Evolutionary conservation across 2,888 invertebrate species (phyloP), one percentile per base, ranked within the genome.

Genomic region (Hesperia comma): DNA sequence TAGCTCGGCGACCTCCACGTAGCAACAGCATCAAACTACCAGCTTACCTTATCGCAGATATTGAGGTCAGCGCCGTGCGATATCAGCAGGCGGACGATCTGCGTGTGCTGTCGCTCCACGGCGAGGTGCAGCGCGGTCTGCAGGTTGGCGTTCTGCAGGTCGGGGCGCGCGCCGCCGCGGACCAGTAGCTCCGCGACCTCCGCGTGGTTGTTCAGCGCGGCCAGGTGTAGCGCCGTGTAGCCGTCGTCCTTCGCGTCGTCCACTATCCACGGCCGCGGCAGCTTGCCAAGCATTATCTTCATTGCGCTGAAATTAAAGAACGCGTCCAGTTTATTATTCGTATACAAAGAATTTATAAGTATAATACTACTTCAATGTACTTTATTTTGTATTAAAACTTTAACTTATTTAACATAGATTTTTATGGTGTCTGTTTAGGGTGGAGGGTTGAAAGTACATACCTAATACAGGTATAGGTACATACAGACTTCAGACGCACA

Each of bases 171-270:
- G 77, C 97, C 97, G 61, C 98, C 99, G 67, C 96, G 95, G 8
- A 98, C 96, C 71, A 99, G 93, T 74, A 97, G 94, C 86, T 98
- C 98, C 0, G 98, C 98, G 49, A 99, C 99, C 90, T 99, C 98
- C 0, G 98, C 97, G 89, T 99, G 99, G 91, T 99, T 99, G 92
- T 99, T 99, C 40, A 99, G 95, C 0, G 99, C 98, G 0, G 99
- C 99, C 75, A 99, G 94, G 88, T 99, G 99, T 21, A 99, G 94
- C 0, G 99, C 99, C 0, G 99, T 98, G 91, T 99, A 99, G 1
- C 99, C 99, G 81, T 99, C 99, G 86, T 99, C 99, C 85, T 99
- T 99, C 80, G 98, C 99, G 91, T 99, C 99, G 87, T 99, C 99
- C 68, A 99, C 98, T 80, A 99, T 97, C 99, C 99, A 99, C 2